phyloP scores from a whole-genome alignment of 2,888 invertebrate genomes.

The Erebia aethiops region DNA sequence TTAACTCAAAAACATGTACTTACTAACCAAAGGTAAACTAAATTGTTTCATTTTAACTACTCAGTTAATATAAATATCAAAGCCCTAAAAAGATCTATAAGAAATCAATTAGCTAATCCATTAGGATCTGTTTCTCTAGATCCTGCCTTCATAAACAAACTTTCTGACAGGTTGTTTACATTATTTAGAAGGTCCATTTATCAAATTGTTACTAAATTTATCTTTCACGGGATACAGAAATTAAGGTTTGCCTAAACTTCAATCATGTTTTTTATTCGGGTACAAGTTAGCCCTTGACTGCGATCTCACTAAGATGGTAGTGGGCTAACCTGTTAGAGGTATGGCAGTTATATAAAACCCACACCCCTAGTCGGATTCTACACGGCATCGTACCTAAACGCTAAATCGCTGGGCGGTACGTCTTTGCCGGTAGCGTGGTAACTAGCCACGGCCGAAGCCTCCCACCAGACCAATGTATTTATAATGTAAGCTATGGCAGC shows the following conservation, averaged over 20 bases:
- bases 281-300: no score
- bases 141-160: constrained; percentile 12
- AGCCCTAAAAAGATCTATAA: background rate
- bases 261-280: background rate
- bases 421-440: no score
- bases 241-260: background rate
- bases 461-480: background rate
- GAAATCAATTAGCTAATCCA: constrained; percentile 11
- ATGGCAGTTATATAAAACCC: no score
- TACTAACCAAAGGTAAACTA: no score
- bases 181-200: constrained; percentile 13
- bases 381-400: no score
- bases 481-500: background rate
- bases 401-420: no score
- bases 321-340: no score
- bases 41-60: no score
- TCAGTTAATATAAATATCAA: background rate
- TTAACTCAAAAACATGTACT: no score
- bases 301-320: no score
- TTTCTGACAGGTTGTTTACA: constrained; percentile 10
- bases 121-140: constrained; percentile 7
- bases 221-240: background rate
- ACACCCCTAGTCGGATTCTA: no score
- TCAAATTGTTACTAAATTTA: background rate
- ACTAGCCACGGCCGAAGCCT: no score